Base-by-base conservation (phyloP, 1,140 invertebrate genomes). In the Belonocnema kinseyi region DNA sequence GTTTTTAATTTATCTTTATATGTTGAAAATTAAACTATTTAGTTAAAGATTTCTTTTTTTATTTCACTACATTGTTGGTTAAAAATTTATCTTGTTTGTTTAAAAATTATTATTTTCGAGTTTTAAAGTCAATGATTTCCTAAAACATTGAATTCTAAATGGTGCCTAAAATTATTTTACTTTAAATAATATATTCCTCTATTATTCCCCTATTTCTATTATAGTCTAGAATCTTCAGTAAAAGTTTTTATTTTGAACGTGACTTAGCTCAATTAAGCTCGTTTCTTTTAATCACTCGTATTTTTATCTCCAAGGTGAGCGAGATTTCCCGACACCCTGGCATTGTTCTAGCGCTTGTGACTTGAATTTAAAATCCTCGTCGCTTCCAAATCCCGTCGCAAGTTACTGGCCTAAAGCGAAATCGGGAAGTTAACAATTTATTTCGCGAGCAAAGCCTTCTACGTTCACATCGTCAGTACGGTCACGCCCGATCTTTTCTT, bases 351-450 rank as follows among this genome's bases (percentile, higher is more conserved):
- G 50, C 73, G 58, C 74, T 54, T 78, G 82, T 78, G 82, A 82
- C 40, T 72, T 71, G 84, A 85, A 85, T 85, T 82, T 76, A 73
- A 79, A 85, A 85, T 83, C 74, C 5, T 7, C 56, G 74, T 61
- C 66, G 40, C 75, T 26, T 21, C 54, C 17, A 46, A 40, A n/a
- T 46, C 61, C 58, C 78, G 73, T 76, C 78, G 72, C 81, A 52
- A 33, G 50, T 61, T 72, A 46, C 61, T 26, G 74, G 58, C 50
- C 46, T 53, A 33, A 61, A 73, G 71, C 77, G 83, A 83, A 83
- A 85, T 83, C 81, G 82, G 77, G 78, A 40, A 76, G 80, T 83
- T 83, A 85, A 85, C 84, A 83, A 85, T 85, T 85, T 85, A 85
- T 83, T 85, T 85, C 82, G 83, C 80, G 73, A 76, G 61, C 46